phyloP scores from a whole-genome alignment of 2,888 invertebrate species.

The Sinhomidia bicolor region DNA sequence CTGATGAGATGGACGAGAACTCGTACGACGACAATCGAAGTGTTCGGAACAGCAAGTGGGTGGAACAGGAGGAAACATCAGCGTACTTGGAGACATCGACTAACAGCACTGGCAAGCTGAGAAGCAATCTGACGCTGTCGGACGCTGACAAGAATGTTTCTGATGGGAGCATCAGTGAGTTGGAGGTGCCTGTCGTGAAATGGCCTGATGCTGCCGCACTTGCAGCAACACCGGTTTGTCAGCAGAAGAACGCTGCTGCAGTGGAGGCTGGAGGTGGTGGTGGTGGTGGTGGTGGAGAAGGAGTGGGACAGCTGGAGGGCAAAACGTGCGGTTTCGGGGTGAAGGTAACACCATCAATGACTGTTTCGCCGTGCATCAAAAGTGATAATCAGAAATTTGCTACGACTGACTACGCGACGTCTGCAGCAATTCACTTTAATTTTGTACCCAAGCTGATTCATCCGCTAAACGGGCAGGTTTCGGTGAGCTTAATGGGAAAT shows the following conservation, averaged over 20 bases:
- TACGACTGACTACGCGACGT: constrained; percentile 46
- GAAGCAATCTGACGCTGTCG: neutral
- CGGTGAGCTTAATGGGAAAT: neutral
- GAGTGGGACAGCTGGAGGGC: neutral
- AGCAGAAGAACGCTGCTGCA: neutral
- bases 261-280: neutral
- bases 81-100: no score
- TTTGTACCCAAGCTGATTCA: constrained; percentile 38
- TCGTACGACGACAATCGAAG: neutral
- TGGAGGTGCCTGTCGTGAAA: constrained; percentile 32
- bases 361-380: constrained; percentile 23
- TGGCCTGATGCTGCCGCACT: neutral
- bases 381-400: constrained; percentile 37
- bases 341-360: no score
- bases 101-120: no score
- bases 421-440: neutral
- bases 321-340: no score
- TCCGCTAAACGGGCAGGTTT: constrained; percentile 40
- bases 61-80: neutral
- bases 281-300: neutral
- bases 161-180: constrained; percentile 41
- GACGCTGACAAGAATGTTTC: constrained; percentile 23
- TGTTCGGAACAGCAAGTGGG: neutral
- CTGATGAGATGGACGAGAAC: constrained; percentile 1
- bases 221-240: neutral